Evolutionary conservation across 2,113 vertebrate species (phyloP).

Genomic region (Ageneiosus marmoratus): DNA sequence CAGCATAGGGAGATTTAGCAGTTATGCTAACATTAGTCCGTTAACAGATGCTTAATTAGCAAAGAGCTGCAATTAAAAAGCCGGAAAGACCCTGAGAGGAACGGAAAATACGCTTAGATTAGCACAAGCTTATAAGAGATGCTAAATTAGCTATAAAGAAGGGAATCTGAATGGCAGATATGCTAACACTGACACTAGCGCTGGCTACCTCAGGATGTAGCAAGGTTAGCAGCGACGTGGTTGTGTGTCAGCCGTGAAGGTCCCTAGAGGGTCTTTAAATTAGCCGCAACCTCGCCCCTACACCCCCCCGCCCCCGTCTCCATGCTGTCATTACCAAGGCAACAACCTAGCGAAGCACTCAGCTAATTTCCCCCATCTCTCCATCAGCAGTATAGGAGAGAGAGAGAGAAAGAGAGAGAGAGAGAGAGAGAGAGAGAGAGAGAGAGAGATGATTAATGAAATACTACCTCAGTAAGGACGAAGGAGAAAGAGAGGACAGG

Average conservation of each 20-base stretch:
- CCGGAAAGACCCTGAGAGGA: not conserved
- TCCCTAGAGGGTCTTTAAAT: constrained; percentile 56
- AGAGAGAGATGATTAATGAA: constrained; percentile 25
- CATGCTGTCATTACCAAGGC: constrained; percentile 59
- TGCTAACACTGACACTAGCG: constrained; percentile 5
- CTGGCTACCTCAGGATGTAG: not conserved
- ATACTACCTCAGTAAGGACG: not conserved
- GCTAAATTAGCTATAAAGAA: not conserved
- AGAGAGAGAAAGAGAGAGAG: not conserved
- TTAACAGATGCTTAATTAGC: constrained; percentile 30
- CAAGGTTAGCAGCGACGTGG: constrained; percentile 1
- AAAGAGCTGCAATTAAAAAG: not conserved
- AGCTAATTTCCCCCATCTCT: constrained; percentile 32
- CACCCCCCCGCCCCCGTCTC: constrained; percentile 29
- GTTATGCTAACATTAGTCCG: constrained; percentile 7
- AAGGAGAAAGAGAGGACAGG: constrained; percentile 17
- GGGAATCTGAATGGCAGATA: constrained; percentile 2
- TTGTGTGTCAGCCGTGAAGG: constrained; percentile 28
- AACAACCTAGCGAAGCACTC: constrained; percentile 53
- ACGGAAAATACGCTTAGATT: constrained; percentile 1
- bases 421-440: not conserved
- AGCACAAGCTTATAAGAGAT: no score
- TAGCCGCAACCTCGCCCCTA: constrained; percentile 38
- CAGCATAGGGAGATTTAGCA: not conserved
- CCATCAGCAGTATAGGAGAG: constrained; percentile 20